Evolutionary conservation across 2,888 invertebrate genomes (phyloP).

Genomic region (Dicranocentrus wangi): DNA sequence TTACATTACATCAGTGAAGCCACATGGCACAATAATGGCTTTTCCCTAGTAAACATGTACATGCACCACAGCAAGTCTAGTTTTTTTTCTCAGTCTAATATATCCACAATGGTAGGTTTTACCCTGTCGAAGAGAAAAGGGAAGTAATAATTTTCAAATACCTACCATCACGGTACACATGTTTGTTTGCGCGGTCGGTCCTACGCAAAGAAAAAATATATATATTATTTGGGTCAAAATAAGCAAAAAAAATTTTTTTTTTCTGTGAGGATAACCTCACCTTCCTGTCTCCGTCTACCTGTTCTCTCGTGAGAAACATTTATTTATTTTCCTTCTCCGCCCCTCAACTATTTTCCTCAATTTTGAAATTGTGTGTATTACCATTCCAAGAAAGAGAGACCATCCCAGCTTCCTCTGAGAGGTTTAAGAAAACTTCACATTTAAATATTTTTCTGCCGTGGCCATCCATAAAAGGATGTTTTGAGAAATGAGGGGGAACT

Average conservation of each 20-base stretch:
- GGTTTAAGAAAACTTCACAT: too few relatives aligned
- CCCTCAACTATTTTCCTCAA: constrained; percentile 34
- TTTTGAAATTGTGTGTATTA: constrained; percentile 9
- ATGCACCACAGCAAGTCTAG: neutral
- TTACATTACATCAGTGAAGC: constrained; percentile 17
- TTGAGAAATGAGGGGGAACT: too few relatives aligned
- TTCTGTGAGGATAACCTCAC: neutral
- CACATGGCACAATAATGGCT: neutral
- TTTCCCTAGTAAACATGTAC: neutral
- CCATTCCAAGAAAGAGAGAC: constrained; percentile 7
- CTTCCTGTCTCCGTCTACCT: constrained; percentile 3
- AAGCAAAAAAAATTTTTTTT: too few relatives aligned
- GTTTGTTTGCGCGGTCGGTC: neutral
- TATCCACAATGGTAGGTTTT: too few relatives aligned
- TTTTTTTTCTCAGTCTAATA: too few relatives aligned
- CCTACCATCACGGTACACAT: neutral
- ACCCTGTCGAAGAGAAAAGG: constrained; percentile 3
- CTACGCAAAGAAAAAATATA: neutral
- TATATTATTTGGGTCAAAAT: neutral
- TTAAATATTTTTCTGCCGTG: too few relatives aligned
- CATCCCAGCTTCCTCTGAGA: neutral
- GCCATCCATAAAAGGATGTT: too few relatives aligned
- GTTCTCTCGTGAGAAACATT: constrained; percentile 22
- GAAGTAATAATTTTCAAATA: constrained; percentile 21
- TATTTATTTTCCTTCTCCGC: constrained; percentile 29